Percentiles rank a stretch among this genome's conserved stretches.
These are phyloP conservation scores for Myrmecophaga tridactyla DNA, from an alignment of 2,113 vertebrate genomes.

Conservation along the genomic window DNA sequence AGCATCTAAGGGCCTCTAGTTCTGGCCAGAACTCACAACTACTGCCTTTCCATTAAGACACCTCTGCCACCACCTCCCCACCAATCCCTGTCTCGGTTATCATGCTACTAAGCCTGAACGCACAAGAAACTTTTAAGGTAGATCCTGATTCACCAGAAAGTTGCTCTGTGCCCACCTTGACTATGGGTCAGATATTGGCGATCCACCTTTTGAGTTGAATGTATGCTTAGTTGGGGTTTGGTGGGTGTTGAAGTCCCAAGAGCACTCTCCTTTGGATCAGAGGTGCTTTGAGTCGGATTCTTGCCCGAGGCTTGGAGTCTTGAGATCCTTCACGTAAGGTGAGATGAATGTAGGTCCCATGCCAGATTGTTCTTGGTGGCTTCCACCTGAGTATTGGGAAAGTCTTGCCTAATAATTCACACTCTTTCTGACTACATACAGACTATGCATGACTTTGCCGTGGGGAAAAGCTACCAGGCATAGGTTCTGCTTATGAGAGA, in stretches of 20 bases:
- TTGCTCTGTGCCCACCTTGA: not conserved
- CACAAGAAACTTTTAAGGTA: not conserved
- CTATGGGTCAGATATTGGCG: not conserved
- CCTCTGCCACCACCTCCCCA: not conserved
- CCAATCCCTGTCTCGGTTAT: not conserved
- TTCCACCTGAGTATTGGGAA: not conserved
- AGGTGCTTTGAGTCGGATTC: not conserved
- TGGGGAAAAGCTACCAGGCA: not conserved
- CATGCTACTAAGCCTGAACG: not conserved
- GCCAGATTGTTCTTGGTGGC: not conserved
- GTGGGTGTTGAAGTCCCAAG: not conserved
- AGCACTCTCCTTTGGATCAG: not conserved
- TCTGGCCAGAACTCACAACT: not conserved
- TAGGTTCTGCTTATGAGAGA: conserved; percentile 49
- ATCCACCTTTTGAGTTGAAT: not conserved
- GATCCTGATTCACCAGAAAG: not conserved
- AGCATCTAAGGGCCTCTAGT: not conserved
- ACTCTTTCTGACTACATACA: not conserved
- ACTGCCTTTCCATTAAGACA: not conserved
- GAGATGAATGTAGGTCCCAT: not conserved
- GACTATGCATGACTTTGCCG: not conserved
- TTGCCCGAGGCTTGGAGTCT: not conserved
- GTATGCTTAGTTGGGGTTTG: not conserved
- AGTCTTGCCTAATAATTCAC: not conserved
- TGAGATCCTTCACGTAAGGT: not conserved